Evolutionary conservation across 2,797 vertebrate species (phyloP).

Genomic region (Chaetophractus vellerosus): DNA sequence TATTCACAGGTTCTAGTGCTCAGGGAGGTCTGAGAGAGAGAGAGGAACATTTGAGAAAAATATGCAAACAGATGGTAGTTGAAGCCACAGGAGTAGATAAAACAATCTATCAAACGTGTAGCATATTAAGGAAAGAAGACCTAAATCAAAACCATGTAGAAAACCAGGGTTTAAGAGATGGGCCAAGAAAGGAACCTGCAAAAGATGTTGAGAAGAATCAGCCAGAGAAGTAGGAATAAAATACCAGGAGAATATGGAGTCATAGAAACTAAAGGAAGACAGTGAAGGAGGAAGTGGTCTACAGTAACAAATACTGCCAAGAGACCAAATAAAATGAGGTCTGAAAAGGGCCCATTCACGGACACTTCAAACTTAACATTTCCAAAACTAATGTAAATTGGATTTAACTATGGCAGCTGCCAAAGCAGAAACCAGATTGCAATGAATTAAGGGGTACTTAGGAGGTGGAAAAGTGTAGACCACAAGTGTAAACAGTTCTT

Average conservation of each 20-base stretch:
- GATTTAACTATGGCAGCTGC: not conserved
- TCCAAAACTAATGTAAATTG: no score
- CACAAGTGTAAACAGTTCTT: not conserved
- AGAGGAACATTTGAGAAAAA: not conserved
- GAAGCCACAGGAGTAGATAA: not conserved
- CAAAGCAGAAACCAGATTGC: not conserved
- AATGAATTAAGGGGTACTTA: not conserved
- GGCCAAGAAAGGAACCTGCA: not conserved
- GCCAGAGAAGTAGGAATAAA: not conserved
- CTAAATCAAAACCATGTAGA: not conserved
- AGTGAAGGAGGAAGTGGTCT: not conserved
- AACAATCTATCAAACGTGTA: not conserved
- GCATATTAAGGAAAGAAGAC: not conserved
- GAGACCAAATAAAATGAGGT: not conserved
- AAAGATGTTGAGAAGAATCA: not conserved
- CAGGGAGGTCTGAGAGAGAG: not conserved
- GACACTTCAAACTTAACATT: no score
- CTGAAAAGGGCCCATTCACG: no score
- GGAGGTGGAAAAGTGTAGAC: not conserved
- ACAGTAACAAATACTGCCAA: no score
- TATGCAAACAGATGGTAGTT: not conserved
- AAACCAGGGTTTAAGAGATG: not conserved
- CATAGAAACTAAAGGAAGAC: not conserved
- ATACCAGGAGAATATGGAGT: not conserved
- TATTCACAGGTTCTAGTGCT: not conserved